A percentile compares a stretch with the other conserved stretches of the same genome.
These are phyloP conservation scores for Hippopotamus amphibius DNA, from an alignment of 2,113 vertebrate genomes.

Conservation along the genomic window DNA sequence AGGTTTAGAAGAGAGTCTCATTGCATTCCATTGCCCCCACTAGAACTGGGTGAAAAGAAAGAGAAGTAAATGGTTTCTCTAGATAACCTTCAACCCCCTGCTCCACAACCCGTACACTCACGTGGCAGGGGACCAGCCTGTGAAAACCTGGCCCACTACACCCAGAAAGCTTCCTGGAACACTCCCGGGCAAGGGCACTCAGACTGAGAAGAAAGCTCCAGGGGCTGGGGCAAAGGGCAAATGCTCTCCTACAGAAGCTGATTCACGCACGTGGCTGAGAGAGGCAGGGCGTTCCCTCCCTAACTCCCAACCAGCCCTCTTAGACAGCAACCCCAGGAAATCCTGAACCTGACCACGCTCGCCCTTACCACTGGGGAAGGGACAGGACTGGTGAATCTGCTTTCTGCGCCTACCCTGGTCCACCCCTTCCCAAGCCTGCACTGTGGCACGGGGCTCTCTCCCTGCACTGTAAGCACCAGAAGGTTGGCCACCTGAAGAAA, in stretches of 20 bases:
- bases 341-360: background rate
- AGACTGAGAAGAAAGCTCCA: background rate
- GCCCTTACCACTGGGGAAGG: background rate
- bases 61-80: background rate
- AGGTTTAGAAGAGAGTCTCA: background rate
- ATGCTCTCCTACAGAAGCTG: background rate
- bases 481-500: background rate
- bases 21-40: background rate
- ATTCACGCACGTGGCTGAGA: background rate
- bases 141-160: background rate
- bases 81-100: background rate
- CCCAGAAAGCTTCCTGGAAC: background rate
- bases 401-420: background rate
- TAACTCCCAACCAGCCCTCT: background rate
- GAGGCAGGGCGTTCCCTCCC: background rate
- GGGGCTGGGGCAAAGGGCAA: background rate
- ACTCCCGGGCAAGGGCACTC: background rate
- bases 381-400: background rate
- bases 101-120: background rate
- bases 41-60: background rate
- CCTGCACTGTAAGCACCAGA: background rate
- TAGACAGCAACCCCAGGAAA: background rate
- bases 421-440: background rate
- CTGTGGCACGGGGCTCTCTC: background rate
- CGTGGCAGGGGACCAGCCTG: background rate